Evolutionary conservation across 2,113 vertebrate species (phyloP).

Genomic region (Grus americana): DNA sequence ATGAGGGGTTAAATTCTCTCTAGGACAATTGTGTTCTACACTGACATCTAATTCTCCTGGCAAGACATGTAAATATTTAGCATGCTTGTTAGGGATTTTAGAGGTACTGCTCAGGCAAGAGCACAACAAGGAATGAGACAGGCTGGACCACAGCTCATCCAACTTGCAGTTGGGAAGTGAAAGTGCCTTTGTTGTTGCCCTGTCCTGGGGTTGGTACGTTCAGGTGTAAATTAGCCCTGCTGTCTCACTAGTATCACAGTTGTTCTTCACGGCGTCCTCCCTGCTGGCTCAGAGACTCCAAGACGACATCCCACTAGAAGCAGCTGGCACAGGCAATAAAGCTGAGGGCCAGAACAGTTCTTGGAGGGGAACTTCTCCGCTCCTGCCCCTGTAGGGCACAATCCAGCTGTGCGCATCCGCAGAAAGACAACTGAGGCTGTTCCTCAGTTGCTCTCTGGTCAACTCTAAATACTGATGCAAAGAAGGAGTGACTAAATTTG

Average conservation of each 20-base stretch:
- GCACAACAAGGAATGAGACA: not conserved
- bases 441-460: not conserved
- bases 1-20: not conserved
- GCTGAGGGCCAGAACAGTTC: not conserved
- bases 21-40: not conserved
- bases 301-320: not conserved
- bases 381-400: not conserved
- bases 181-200: not conserved
- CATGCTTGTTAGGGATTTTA: not conserved
- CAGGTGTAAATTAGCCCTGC: not conserved
- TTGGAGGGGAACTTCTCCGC: not conserved
- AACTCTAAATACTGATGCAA: not conserved
- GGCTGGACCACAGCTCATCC: not conserved
- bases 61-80: not conserved
- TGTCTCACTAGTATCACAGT: not conserved
- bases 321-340: not conserved
- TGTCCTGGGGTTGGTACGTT: not conserved
- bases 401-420: not conserved
- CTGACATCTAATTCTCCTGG: not conserved
- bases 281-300: not conserved
- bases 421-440: not conserved
- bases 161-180: not conserved
- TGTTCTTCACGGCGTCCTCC: not conserved
- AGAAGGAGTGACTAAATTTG: not conserved
- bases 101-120: not conserved